Evolutionary conservation across 2,888 invertebrate genomes (phyloP).

Genomic region (Oscheius sp.): DNA sequence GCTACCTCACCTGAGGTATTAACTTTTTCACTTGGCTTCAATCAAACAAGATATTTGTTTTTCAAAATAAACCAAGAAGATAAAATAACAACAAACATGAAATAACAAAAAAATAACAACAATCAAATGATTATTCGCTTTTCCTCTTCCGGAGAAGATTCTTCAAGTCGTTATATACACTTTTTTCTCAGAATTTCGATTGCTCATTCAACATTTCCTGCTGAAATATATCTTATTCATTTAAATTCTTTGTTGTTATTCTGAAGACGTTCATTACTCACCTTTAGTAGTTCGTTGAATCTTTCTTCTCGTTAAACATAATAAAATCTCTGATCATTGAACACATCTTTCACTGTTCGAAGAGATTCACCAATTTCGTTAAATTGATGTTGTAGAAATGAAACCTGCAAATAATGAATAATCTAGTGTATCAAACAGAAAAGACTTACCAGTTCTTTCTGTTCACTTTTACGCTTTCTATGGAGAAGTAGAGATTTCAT

Average conservation of each 20-base stretch:
- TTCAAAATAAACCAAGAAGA: too few species aligned
- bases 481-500: conserved; percentile 35
- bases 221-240: too few species aligned
- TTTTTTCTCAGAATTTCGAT: too few species aligned
- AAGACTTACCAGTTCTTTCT: conserved; percentile 35
- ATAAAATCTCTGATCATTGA: conserved; percentile 31
- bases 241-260: not conserved
- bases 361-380: conserved; percentile 35
- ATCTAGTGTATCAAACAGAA: conserved; percentile 35
- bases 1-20: too few species aligned
- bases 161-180: too few species aligned
- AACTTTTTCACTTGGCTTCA: too few species aligned
- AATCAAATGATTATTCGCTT: too few species aligned
- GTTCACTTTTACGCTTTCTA: conserved; percentile 36
- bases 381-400: conserved; percentile 31
- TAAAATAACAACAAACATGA: too few species aligned
- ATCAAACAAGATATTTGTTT: too few species aligned
- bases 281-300: conserved; percentile 15
- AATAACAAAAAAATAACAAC: too few species aligned
- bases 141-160: too few species aligned
- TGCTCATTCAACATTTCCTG: too few species aligned
- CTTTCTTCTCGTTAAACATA: conserved; percentile 24
- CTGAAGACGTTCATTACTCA: not conserved
- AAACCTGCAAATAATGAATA: conserved; percentile 36
- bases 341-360: conserved; percentile 34